phyloP scores from a whole-genome alignment of 1,140 invertebrate genomes.

The Dendrolimus punctatus region DNA sequence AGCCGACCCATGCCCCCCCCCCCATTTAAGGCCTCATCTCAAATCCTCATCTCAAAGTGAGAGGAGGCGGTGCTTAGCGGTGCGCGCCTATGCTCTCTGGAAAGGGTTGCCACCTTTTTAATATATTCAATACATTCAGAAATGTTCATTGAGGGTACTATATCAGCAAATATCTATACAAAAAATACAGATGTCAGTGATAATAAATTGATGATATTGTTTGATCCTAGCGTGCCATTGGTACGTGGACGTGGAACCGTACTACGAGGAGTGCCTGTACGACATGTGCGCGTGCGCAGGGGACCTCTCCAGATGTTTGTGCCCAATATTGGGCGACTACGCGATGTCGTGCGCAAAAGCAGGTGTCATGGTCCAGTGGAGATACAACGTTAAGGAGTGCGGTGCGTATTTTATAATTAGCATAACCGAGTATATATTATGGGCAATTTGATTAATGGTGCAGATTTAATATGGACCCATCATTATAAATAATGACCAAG shows the following conservation, averaged over 20 bases:
- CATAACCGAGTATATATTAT: background rate
- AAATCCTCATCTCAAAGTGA: too few relatives aligned
- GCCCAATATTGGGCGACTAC: constrained; percentile 86
- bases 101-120: too few relatives aligned
- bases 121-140: too few relatives aligned
- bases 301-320: constrained; percentile 80
- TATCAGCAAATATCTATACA: background rate
- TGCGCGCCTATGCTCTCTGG: too few relatives aligned
- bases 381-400: constrained; percentile 83
- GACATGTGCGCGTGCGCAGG: constrained; percentile 89
- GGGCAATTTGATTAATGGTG: constrained; percentile 5
- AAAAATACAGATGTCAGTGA: background rate
- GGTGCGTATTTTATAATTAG: constrained; percentile 54
- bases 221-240: constrained; percentile 80
- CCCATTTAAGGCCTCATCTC: too few relatives aligned
- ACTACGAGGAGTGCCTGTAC: constrained; percentile 87
- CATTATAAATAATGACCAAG: too few relatives aligned
- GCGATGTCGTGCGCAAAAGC: constrained; percentile 83
- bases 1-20: too few relatives aligned
- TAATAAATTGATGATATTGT: constrained; percentile 5
- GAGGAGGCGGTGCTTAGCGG: too few relatives aligned
- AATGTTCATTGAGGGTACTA: too few relatives aligned
- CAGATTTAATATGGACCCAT: too few relatives aligned
- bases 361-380: constrained; percentile 83
- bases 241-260: constrained; percentile 83